Conservation (phyloP, 2,888 invertebrate genomes). For the Drosophila meridionalis region DNA sequence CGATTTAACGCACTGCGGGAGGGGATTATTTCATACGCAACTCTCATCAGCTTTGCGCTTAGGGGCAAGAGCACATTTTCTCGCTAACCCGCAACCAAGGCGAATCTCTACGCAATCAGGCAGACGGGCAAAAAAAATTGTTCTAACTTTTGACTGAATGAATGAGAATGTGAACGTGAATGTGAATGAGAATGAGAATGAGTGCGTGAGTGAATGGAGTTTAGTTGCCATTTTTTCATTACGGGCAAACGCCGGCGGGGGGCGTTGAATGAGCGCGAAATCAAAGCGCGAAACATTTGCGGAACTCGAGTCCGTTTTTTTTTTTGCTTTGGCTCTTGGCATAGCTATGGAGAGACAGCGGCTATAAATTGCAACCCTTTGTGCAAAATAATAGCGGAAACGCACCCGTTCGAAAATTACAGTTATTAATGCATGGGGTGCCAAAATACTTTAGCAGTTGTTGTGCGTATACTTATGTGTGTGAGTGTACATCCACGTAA, state of each 20-base stretch:
- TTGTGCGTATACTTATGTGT: conserved; percentile 15
- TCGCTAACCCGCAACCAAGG: conserved; percentile 31
- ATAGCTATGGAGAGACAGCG: conserved; percentile 44
- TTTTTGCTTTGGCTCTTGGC: conserved; percentile 2
- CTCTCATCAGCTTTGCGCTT: conserved; percentile 45
- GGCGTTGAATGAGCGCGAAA: conserved; percentile 39
- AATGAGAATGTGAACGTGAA: conserved; percentile 14
- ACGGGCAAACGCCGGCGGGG: conserved; percentile 48
- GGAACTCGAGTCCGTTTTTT: conserved; percentile 26
- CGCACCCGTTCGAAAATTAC: conserved; percentile 69
- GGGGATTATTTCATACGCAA: conserved; percentile 30
- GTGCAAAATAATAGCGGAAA: conserved; percentile 54
- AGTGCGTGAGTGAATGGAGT: conserved; percentile 29
- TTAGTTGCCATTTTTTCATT: conserved; percentile 56
- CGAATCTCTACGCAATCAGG: conserved; percentile 54
- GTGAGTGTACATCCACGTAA: conserved; percentile 5
- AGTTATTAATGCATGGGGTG: conserved; percentile 77
- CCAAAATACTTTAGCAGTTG: conserved; percentile 58
- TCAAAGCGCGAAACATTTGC: conserved; percentile 63
- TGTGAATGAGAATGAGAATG: conserved; percentile 16
- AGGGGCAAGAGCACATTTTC: conserved; percentile 33
- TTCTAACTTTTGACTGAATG: conserved; percentile 60
- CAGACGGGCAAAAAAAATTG: conserved; percentile 27
- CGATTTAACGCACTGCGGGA: conserved; percentile 59
- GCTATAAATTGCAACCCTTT: conserved; percentile 80